A percentile compares a stretch with the other conserved stretches of the same genome.
Evolutionary conservation across 53 echinoderm and acorn worm species (phyloP).

Genomic region (Patiria pectinifera): DNA sequence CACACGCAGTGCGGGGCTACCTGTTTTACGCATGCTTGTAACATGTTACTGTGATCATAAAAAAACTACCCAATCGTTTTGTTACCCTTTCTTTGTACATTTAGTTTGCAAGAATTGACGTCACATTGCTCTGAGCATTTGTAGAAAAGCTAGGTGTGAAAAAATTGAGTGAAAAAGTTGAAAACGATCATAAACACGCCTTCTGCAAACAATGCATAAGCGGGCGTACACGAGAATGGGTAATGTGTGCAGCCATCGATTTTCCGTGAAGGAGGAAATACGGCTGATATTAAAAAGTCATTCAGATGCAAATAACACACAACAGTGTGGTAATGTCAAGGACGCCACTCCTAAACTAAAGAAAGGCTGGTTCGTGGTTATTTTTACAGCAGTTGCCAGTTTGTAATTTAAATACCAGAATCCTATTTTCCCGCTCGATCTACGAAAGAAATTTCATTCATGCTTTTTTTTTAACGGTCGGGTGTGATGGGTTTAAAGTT

Average conservation of each 20-base stretch:
- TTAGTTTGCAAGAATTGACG: background rate
- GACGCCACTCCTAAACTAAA: background rate
- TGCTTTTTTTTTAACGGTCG: no score
- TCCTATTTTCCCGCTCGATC: no score
- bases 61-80: no score
- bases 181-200: background rate
- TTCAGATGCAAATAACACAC: conserved; percentile 25
- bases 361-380: background rate
- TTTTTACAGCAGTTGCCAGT: background rate
- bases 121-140: background rate
- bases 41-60: no score
- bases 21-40: no score
- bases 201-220: background rate
- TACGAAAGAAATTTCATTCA: no score
- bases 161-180: background rate
- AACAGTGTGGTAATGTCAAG: background rate
- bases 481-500: no score
- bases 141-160: background rate
- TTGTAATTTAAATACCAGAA: no score
- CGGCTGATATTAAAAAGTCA: conserved; percentile 36
- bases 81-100: background rate
- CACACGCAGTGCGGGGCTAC: no score
- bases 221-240: background rate
- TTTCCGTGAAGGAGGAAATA: background rate
- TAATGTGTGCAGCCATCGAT: conserved; percentile 31